Percentiles rank a stretch among this genome's conserved stretches.
Conservation (phyloP, 2,113 vertebrate genomes). For the Alexandromys fortis region DNA sequence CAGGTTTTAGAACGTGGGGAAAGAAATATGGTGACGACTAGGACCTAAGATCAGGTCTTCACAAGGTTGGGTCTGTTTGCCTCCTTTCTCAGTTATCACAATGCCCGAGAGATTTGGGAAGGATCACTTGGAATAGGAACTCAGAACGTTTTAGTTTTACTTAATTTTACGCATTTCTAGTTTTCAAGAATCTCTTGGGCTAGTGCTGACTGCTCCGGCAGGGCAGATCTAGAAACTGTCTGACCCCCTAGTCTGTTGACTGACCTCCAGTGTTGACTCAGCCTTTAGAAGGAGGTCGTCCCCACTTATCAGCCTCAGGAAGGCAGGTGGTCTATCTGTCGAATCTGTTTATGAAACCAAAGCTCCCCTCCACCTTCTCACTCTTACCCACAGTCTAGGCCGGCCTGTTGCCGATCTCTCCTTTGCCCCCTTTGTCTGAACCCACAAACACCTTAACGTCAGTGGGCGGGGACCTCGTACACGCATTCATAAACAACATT, state of each 20-base stretch:
- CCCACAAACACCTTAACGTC: not conserved
- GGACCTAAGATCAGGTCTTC: not conserved
- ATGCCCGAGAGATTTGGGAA: too few species aligned
- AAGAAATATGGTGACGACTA: not conserved
- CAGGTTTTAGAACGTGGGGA: not conserved
- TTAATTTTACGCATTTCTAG: not conserved
- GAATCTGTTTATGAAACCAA: not conserved
- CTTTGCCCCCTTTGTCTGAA: not conserved
- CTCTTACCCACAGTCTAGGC: not conserved
- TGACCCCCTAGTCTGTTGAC: too few species aligned
- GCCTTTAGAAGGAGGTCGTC: not conserved
- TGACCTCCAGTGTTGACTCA: not conserved
- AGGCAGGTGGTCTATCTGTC: not conserved
- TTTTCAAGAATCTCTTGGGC: not conserved
- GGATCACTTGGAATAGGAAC: not conserved
- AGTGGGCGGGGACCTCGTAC: not conserved
- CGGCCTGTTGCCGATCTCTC: not conserved
- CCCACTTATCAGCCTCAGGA: not conserved
- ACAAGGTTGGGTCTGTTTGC: not conserved
- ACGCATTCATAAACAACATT: not conserved
- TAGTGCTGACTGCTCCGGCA: not conserved
- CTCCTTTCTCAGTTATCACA: too few species aligned
- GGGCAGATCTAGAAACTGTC: not conserved
- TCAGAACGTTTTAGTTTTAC: not conserved
- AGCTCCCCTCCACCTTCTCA: too few species aligned